Evolutionary conservation across 2,113 vertebrate genomes (phyloP).

Genomic region (Apteryx mantelli): DNA sequence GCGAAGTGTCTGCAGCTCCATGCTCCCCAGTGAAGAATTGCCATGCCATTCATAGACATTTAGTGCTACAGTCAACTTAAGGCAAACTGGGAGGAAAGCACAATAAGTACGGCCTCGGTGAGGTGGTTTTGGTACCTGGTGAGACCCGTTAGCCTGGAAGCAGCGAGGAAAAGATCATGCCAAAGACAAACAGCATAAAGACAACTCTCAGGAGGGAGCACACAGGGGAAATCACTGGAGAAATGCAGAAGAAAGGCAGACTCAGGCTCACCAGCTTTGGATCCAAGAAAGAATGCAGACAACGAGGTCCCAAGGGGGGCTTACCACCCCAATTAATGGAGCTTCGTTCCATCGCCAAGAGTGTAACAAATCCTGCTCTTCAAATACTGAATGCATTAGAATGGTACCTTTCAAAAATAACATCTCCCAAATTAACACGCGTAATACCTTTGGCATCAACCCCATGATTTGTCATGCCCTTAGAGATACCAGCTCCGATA

Average conservation of each 20-base stretch:
- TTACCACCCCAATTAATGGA: neutral
- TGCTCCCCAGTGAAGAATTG: neutral
- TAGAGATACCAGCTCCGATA: neutral
- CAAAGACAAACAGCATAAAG: neutral
- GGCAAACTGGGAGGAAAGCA: neutral
- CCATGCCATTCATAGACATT: neutral
- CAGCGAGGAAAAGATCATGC: neutral
- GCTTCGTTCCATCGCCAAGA: neutral
- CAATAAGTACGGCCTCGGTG: neutral
- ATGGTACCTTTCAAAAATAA: neutral
- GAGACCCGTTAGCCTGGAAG: neutral
- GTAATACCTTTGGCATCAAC: neutral
- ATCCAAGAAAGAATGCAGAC: neutral
- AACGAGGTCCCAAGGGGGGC: neutral
- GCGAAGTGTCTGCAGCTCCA: neutral
- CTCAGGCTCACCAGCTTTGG: neutral
- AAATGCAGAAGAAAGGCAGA: neutral
- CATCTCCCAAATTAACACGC: neutral
- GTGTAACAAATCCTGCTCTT: neutral
- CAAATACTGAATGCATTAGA: neutral
- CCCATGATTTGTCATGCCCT: neutral
- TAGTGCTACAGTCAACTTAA: neutral
- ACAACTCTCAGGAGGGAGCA: neutral
- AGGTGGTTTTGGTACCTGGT: neutral
- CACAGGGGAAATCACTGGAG: neutral